These are phyloP conservation scores for Sander vitreus DNA, from an alignment of 2,113 vertebrate genomes.

Conservation along the genomic window DNA sequence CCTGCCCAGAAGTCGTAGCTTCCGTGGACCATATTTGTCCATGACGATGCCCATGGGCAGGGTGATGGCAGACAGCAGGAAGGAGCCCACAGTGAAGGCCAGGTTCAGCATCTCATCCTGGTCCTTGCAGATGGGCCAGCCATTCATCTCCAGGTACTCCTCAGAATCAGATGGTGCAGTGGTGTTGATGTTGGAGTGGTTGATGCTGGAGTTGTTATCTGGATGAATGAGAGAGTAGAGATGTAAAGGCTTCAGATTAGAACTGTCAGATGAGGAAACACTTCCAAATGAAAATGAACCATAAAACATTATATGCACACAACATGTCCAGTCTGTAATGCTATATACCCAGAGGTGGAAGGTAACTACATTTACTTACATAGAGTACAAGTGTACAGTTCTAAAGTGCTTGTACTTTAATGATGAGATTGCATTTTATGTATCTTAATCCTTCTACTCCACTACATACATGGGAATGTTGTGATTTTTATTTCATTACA, in stretches of 20 bases:
- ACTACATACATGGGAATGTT: not conserved
- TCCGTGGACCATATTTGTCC: conserved; percentile 97
- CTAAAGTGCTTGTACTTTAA: too few species aligned
- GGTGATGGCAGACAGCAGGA: conserved; percentile 96
- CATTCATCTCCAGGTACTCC: conserved; percentile 84
- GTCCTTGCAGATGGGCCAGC: conserved; percentile 94
- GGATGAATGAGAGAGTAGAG: conserved; percentile 15
- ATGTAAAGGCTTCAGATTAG: not conserved
- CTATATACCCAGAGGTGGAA: not conserved
- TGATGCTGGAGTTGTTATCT: conserved; percentile 77
- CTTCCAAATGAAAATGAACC: not conserved
- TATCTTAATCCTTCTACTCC: not conserved
- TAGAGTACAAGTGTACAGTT: too few species aligned
- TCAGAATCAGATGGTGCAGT: conserved; percentile 46
- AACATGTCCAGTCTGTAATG: not conserved
- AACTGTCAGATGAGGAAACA: not conserved
- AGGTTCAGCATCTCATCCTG: conserved; percentile 98
- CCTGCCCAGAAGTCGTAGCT: conserved; percentile 96
- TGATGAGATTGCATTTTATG: not conserved
- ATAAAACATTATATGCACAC: too few species aligned
- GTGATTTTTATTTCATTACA: too few species aligned
- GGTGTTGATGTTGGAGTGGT: conserved; percentile 68
- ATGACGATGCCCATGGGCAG: conserved; percentile 97
- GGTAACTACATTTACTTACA: not conserved
- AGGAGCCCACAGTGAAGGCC: conserved; percentile 97